Evolutionary conservation across 2,113 vertebrate genomes (phyloP), one percentile per base, ranked within the genome.

Genomic region (Poicephalus meyeri): DNA sequence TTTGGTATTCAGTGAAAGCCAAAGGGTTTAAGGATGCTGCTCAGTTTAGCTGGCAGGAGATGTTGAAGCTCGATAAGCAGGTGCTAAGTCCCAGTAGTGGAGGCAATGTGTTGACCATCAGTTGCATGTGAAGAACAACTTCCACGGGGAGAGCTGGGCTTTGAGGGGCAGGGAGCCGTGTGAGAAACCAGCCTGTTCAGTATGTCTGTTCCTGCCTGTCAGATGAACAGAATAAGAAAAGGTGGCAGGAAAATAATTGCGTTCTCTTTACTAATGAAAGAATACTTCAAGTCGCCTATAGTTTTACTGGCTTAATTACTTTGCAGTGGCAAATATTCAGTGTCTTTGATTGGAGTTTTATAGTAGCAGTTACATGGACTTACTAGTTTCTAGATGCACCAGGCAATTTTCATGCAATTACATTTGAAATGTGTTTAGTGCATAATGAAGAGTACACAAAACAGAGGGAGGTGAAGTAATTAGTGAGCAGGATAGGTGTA

Each of bases 191-290:
- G 56, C 66, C 78, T 60, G 42, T 78, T 76, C 14, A 29, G 39
- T 2, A 2, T 9, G 69, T 12, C 91, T 60, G 61, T 0, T 89
- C 68, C 91, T 79, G 47, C 71, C 0, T 2, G 16, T 89, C 91
- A 41, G 55, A 4, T 50, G 91, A 37, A 60, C 49, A 5, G 72
- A 86, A 31, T 63, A 55, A 71, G 83, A 78, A 64, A 39, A 89
- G 41, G 28, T 87, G 86, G 83, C 91, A 95, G 89, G 33, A 37
- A 85, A 91, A 82, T 93, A 97, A 96, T 96, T 95, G 89, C 66
- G 4, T 94, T 93, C 93, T 89, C 80, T 71, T 79, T 65, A 2
- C 53, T 95, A 95, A 92, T 92, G 89, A 82, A 92, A 56, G 91
- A 96, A 84, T 84, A 24, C 80, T 95, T 91, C 61, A 81, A 80